Base-by-base conservation (phyloP, 2,888 invertebrate species). In the Pyrochroa serraticornis region DNA sequence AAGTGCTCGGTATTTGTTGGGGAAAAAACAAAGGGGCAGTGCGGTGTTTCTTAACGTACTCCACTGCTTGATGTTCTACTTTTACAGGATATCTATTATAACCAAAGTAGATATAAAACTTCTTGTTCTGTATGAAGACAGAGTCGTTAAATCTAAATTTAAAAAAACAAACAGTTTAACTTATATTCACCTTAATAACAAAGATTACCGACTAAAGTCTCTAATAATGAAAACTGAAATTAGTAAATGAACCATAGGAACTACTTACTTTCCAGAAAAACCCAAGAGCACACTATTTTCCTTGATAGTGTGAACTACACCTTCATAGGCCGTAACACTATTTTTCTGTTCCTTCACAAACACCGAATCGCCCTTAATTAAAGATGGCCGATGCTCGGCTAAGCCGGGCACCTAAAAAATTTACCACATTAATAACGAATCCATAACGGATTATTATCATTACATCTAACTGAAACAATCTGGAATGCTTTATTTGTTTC, bases 351-450 rank as follows among this genome's bases (percentile, higher is more conserved):
- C 60, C 60, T 65, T 69, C 8, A 75, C 58, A 41, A 64, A 70
- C 13, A 78, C 71, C 12, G 64, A 59, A 60, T 79, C 78, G 42
- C 72, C 68, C 34, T 64, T 61, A 7, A 77, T 44, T 32, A 78
- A 53, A 12, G 77, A 77, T 1, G 79, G 79, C 14, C 77, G 67
- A 12, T 72, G 69, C 66, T 79, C 79, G 3, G 75, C 73, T 34
- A 79, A 61, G 12, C 74, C 76, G 32, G 77, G 74, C 13, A 79
- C 76, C 75, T 77, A 49, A 43, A 58, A 41, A 22, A 22, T 43
- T 22, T 14, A n/a, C 3, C 10, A 8, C 9, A n/a, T 22, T 43
- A n/a, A 5, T 43, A 42, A 58, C 13, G n/a, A 36, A 36, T 7
- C 2, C 9, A 6, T 7, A 31, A 7, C 13, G n/a, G n/a, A n/a